phyloP scores from a whole-genome alignment of 2,888 invertebrate genomes.

The Hydraecia micacea region DNA sequence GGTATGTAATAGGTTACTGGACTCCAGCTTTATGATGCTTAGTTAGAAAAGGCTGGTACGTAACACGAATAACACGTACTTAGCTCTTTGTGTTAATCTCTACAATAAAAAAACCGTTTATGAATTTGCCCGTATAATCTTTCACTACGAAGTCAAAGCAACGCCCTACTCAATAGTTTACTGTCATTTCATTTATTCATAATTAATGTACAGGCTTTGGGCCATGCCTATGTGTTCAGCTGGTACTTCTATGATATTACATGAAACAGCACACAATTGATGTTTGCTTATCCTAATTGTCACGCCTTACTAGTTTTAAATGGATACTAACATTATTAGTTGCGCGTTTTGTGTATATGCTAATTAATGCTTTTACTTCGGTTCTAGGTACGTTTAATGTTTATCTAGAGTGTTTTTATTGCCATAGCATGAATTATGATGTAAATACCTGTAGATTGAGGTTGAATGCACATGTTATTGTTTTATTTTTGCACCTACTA shows the following conservation, averaged over 20 bases:
- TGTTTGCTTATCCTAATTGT: conserved; percentile 28
- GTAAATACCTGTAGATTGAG: neutral
- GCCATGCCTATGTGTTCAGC: neutral
- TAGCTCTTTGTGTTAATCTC: too few species aligned
- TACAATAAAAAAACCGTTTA: neutral
- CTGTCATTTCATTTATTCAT: neutral
- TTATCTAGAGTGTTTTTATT: conserved; percentile 32
- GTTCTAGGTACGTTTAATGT: conserved; percentile 15
- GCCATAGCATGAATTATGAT: conserved; percentile 15
- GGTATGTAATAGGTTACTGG: neutral
- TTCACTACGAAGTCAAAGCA: conserved; percentile 3
- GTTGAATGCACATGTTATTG: conserved; percentile 9
- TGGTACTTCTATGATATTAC: neutral
- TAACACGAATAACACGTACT: neutral
- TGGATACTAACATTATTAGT: conserved; percentile 41
- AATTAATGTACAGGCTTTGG: neutral
- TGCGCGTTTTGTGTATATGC: conserved; percentile 48
- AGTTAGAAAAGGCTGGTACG: neutral
- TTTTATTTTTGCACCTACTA: neutral
- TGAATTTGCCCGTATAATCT: neutral
- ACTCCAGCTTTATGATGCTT: neutral
- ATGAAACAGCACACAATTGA: neutral
- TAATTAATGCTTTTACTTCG: conserved; percentile 46
- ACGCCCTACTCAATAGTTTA: neutral
- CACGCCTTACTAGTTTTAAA: conserved; percentile 27